Evolutionary conservation across 2,888 invertebrate species (phyloP).

Genomic region (Aethes cnicana): DNA sequence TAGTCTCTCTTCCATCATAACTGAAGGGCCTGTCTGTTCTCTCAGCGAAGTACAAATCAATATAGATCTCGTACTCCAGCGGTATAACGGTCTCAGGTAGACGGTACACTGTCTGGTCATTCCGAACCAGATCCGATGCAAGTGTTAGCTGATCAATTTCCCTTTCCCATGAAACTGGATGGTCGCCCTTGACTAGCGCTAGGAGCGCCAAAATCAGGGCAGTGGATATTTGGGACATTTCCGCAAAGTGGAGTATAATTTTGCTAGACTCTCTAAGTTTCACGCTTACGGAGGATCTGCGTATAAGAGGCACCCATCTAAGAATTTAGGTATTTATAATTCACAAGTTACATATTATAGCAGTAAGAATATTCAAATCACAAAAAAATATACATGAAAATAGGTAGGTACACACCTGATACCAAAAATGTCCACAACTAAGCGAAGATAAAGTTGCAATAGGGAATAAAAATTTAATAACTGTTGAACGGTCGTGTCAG

Average conservation of each 20-base stretch:
- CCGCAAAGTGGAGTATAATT: no score
- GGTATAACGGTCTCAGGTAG: slow-evolving; percentile 64
- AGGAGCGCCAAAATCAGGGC: slow-evolving; percentile 47
- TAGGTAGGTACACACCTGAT: slow-evolving; percentile 41
- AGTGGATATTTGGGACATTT: slow-evolving; percentile 51
- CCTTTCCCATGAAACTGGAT: slow-evolving; percentile 53
- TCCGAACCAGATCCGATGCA: slow-evolving; percentile 42
- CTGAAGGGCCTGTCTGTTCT: slow-evolving; percentile 58
- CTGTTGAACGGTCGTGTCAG: slow-evolving; percentile 1
- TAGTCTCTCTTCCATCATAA: slow-evolving; percentile 62
- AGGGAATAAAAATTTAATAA: slow-evolving; percentile 7
- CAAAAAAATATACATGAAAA: background rate
- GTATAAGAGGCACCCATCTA: no score
- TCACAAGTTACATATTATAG: no score
- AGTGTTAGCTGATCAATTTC: slow-evolving; percentile 50
- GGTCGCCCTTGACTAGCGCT: slow-evolving; percentile 47
- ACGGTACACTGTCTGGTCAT: slow-evolving; percentile 52
- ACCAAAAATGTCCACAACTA: slow-evolving; percentile 46
- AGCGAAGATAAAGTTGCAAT: slow-evolving; percentile 18
- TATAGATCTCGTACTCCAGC: slow-evolving; percentile 65
- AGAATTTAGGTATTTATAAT: no score
- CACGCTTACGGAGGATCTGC: no score
- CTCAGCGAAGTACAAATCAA: slow-evolving; percentile 68
- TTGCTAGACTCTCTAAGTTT: no score
- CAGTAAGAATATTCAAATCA: no score